These are phyloP conservation scores for Tachysurus fulvidraco DNA, from an alignment of 2,113 vertebrate species.

Conservation along the genomic window DNA sequence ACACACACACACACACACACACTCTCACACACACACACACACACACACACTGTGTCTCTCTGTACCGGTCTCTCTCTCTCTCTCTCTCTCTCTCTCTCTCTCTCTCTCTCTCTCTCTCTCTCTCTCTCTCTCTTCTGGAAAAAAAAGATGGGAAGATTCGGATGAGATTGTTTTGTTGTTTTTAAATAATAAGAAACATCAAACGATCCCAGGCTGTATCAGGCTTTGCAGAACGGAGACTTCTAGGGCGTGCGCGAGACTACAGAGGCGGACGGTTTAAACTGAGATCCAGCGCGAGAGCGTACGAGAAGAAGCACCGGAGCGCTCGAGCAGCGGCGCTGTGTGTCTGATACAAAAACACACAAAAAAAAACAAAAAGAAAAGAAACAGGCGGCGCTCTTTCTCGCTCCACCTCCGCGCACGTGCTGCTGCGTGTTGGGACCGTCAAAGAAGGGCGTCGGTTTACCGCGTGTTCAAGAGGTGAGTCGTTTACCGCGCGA, in stretches of 20 bases:
- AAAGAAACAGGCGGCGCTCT: slow-evolving; percentile 13
- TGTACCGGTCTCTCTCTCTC: not conserved
- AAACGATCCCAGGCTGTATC: not conserved
- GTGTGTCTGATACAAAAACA: slow-evolving; percentile 62
- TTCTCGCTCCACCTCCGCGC: slow-evolving; percentile 57
- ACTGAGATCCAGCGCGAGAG: slow-evolving; percentile 23
- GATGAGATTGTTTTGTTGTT: not conserved
- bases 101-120: not conserved
- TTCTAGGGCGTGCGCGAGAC: not conserved
- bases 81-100: not conserved
- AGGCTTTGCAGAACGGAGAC: not conserved
- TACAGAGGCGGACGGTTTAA: not conserved
- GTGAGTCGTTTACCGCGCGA: not conserved
- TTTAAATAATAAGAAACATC: not conserved
- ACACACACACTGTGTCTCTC: not conserved
- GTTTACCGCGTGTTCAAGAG: not conserved
- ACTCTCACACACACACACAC: not conserved
- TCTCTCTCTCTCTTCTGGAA: no score
- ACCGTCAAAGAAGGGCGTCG: slow-evolving; percentile 23
- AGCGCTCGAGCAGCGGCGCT: slow-evolving; percentile 62
- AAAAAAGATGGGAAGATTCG: not conserved
- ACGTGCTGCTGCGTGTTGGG: slow-evolving; percentile 49
- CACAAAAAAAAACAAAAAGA: not conserved
- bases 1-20: slow-evolving; percentile 3
- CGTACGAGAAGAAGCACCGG: slow-evolving; percentile 21